Conservation (phyloP, 1,140 invertebrate species). For the Micrasema longulum region DNA sequence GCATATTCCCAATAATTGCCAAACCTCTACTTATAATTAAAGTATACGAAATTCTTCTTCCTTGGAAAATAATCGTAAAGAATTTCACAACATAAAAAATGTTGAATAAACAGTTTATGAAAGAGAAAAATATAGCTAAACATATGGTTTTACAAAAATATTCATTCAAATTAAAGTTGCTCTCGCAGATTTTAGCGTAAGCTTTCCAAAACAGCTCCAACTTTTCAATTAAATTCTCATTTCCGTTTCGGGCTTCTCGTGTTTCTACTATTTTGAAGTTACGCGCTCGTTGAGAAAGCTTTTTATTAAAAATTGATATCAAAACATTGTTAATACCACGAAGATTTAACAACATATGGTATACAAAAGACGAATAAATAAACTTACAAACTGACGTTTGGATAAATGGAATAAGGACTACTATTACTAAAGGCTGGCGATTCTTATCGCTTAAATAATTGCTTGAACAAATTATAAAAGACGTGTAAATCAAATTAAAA, state of each 20-base stretch:
- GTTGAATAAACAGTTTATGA: not conserved
- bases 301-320: not conserved
- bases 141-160: not conserved
- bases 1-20: too few species aligned
- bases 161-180: not conserved
- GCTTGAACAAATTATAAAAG: not conserved
- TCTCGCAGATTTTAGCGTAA: slow-evolving; percentile 6
- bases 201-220: not conserved
- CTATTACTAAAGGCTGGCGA: not conserved
- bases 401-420: not conserved
- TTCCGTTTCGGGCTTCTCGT: not conserved
- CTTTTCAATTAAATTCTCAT: not conserved
- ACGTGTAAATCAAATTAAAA: not conserved
- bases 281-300: too few species aligned
- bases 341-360: not conserved
- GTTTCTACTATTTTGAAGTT: not conserved
- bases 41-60: too few species aligned
- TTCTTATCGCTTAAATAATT: not conserved
- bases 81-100: not conserved
- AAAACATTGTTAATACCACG: not conserved
- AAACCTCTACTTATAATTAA: too few species aligned
- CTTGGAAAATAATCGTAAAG: too few species aligned
- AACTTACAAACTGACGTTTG: not conserved
- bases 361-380: not conserved
- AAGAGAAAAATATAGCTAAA: not conserved